Base-by-base conservation (phyloP, 2,797 vertebrate genomes). In the Urophycis tenuis region DNA sequence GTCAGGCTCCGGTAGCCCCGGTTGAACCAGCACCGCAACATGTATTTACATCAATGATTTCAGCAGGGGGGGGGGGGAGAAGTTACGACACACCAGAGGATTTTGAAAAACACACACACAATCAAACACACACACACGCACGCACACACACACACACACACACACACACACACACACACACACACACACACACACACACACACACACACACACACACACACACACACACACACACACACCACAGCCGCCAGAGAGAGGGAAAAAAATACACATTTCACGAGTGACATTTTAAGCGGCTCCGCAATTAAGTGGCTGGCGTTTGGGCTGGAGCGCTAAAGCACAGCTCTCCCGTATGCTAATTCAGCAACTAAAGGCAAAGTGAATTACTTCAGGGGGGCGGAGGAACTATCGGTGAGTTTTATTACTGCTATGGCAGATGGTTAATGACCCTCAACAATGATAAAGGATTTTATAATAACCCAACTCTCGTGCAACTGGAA, bases 371-470 rank as follows among this genome's bases (percentile, higher is more conserved):
- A 87, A 84, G 80, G 71, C 79, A 79, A 67, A 76, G 74, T 76
- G 83, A 88, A 88, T 86, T 84, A 82, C 87, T 88, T 79, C 72
- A 79, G 83, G 81, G 19, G 81, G 19, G 80, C 77, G 76, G 67
- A 33, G 79, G 84, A 81, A 87, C 80, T 86, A 79, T 83, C 80
- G 85, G 82, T 87, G 79, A 33, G 80, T 87, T 90, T 91, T 88
- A 89, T 90, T 85, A 85, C 81, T 74, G 82, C 88, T 83, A 72
- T 82, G 84, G 87, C 88, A 91, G 90, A 89, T 87, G 89, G 84
- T 84, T 91, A 91, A 91, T 89, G 88, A 88, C 81, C 79, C 81
- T 86, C 75, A 87, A 82, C 86, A 84, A 87, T 87, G 87, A 88
- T 87, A 84, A 88, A 90, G 89, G 81, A 85, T 85, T 82, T 89